A percentile compares a stretch with the other conserved stretches of the same genome.
phyloP scores from a whole-genome alignment of 2,888 invertebrate species.

The Leptinotarsa rubiginosa region DNA sequence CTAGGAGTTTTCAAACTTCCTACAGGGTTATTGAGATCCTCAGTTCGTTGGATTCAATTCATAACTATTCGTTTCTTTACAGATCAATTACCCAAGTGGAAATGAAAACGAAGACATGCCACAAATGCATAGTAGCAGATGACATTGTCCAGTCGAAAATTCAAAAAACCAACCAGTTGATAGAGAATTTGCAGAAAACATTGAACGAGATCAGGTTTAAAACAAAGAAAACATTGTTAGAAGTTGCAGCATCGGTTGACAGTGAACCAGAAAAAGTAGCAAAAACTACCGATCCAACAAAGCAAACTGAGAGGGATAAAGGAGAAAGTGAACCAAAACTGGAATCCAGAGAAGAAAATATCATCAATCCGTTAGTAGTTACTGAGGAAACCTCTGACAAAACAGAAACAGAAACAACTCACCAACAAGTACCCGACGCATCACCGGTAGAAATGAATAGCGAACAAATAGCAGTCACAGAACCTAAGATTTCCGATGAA shows the following conservation, averaged over 20 bases:
- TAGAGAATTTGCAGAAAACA: constrained; percentile 53
- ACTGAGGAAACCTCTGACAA: not conserved
- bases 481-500: not conserved
- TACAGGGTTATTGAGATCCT: not conserved
- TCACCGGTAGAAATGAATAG: not conserved
- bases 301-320: not conserved
- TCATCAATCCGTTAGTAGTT: not conserved
- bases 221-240: not conserved
- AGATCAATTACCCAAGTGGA: constrained; percentile 1
- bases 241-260: not conserved
- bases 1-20: too few species aligned
- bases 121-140: constrained; percentile 15
- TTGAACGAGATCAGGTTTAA: constrained; percentile 49
- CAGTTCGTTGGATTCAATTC: not conserved
- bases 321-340: not conserved
- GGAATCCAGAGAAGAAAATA: not conserved
- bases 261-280: not conserved
- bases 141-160: constrained; percentile 50
- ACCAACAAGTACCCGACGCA: not conserved
- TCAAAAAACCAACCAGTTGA: constrained; percentile 53
- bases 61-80: not conserved
- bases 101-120: not conserved
- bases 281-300: not conserved
- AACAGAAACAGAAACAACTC: not conserved
- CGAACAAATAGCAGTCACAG: not conserved